Evolutionary conservation across 2,888 invertebrate species (phyloP).

Genomic region (Oscheius sp.): DNA sequence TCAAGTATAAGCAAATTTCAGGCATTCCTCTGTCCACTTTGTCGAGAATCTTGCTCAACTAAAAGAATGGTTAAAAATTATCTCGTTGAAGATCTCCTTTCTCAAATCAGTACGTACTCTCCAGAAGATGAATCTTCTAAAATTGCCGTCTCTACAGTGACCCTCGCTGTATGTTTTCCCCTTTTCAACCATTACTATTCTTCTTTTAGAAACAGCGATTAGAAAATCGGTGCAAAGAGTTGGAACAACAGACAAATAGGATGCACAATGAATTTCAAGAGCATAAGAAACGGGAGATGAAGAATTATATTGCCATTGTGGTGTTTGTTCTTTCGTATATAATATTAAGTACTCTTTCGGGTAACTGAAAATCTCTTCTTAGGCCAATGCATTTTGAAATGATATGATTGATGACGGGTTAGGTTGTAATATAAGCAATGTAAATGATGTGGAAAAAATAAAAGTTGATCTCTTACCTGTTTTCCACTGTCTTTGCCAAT

Average conservation of each 20-base stretch:
- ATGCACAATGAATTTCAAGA: slow-evolving; percentile 5
- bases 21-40: slow-evolving; percentile 30
- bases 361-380: slow-evolving; percentile 5
- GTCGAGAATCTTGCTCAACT: slow-evolving; percentile 18
- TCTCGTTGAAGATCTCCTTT: slow-evolving; percentile 27
- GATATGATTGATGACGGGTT: too few relatives aligned
- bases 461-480: too few relatives aligned
- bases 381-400: too few relatives aligned
- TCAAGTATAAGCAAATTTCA: not conserved
- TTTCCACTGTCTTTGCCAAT: too few relatives aligned
- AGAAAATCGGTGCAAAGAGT: slow-evolving; percentile 22
- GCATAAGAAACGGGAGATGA: slow-evolving; percentile 26
- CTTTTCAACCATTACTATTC: too few relatives aligned
- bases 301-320: slow-evolving; percentile 25
- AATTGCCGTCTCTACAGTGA: not conserved
- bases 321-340: slow-evolving; percentile 24
- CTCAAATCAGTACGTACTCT: not conserved
- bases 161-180: slow-evolving; percentile 5
- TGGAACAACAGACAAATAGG: slow-evolving; percentile 23
- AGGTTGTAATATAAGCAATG: too few relatives aligned
- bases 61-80: slow-evolving; percentile 24
- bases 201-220: slow-evolving; percentile 22
- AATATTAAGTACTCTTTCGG: slow-evolving; percentile 14
- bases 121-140: slow-evolving; percentile 1
- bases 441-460: too few relatives aligned